A percentile compares a stretch with the other conserved stretches of the same genome.
Conservation (phyloP, 2,113 vertebrate species). For the Lophius piscatorius region DNA sequence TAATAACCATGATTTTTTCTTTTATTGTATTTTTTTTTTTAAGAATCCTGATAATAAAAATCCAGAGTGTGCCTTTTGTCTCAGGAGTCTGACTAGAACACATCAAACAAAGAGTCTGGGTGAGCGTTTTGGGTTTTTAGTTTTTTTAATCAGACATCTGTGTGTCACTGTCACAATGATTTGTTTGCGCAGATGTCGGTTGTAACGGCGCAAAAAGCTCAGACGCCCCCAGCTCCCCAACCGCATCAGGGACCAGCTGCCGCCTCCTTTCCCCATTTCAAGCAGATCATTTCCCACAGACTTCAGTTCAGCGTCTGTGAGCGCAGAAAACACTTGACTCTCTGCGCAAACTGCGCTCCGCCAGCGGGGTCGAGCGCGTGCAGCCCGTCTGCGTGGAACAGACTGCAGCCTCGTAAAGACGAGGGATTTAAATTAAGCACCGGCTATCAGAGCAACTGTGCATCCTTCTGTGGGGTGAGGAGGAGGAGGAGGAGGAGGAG, state of each 20-base stretch:
- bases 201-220: slow-evolving; percentile 4
- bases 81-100: too few relatives aligned
- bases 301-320: slow-evolving; percentile 6
- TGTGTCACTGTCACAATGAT: slow-evolving; percentile 8
- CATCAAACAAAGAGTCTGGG: too few relatives aligned
- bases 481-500: slow-evolving; percentile 53
- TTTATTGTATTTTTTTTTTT: too few relatives aligned
- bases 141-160: too few relatives aligned
- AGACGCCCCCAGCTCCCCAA: slow-evolving; percentile 1
- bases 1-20: too few relatives aligned
- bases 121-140: too few relatives aligned
- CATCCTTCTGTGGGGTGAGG: slow-evolving; percentile 54
- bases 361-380: slow-evolving; percentile 9
- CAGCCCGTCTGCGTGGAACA: slow-evolving; percentile 27
- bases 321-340: background rate
- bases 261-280: slow-evolving; percentile 41
- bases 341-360: slow-evolving; percentile 10
- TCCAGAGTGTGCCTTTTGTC: too few relatives aligned
- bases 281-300: slow-evolving; percentile 41
- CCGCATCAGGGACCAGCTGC: slow-evolving; percentile 53
- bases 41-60: too few relatives aligned
- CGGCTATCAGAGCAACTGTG: slow-evolving; percentile 64
- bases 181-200: slow-evolving; percentile 10
- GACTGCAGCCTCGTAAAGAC: slow-evolving; percentile 45
- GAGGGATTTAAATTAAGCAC: slow-evolving; percentile 75